Evolutionary conservation across 1,140 invertebrate species (phyloP).

Genomic region (Caenorhabditis tropicalis): DNA sequence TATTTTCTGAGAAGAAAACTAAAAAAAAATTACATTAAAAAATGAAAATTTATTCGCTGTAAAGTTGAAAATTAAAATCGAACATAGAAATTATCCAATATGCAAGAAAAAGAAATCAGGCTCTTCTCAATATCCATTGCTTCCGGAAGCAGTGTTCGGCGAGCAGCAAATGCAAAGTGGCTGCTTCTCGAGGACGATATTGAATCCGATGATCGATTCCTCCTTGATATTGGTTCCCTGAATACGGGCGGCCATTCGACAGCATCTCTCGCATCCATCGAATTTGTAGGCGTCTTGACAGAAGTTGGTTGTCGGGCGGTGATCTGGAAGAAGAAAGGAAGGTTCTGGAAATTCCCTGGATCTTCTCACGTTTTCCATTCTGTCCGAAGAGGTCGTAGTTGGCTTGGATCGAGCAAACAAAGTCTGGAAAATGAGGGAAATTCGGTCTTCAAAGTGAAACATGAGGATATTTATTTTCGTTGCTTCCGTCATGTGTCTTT

Average conservation of each 20-base stretch:
- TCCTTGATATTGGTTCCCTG: constrained; percentile 24
- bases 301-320: neutral
- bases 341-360: neutral
- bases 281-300: neutral
- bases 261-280: neutral
- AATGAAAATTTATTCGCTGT: too few relatives aligned
- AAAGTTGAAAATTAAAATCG: too few relatives aligned
- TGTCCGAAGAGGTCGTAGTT: constrained; percentile 16
- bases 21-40: too few relatives aligned
- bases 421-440: neutral
- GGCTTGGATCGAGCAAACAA: neutral
- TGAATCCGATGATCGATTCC: constrained; percentile 24
- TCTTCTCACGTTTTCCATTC: neutral
- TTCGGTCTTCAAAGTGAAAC: neutral
- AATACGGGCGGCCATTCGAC: constrained; percentile 12
- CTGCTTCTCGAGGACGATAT: constrained; percentile 1
- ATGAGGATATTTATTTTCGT: neutral
- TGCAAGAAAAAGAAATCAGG: too few relatives aligned
- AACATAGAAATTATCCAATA: too few relatives aligned
- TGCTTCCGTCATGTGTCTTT: neutral
- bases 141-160: neutral
- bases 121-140: too few relatives aligned
- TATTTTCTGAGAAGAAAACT: too few relatives aligned
- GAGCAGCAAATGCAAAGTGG: constrained; percentile 17
- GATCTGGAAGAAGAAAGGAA: neutral